Conservation (phyloP, 2,113 vertebrate species). For the Gasterosteus aculeatus region DNA sequence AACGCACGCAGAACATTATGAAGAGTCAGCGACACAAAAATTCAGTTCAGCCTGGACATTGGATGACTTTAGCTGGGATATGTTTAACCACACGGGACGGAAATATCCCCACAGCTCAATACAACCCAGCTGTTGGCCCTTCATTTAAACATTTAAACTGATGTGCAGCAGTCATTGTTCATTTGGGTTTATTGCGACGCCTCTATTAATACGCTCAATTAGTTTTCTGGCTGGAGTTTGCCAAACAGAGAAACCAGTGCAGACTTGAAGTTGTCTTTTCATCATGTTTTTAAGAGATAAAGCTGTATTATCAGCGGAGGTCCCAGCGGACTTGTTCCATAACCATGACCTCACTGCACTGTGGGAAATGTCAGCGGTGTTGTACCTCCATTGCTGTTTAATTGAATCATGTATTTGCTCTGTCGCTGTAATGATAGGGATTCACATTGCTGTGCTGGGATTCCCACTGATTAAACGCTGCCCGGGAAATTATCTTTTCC, state of each 20-base stretch:
- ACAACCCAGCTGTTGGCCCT: constrained; percentile 11
- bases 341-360: constrained; percentile 68
- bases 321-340: constrained; percentile 34
- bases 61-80: neutral
- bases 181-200: neutral
- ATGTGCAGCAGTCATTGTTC: constrained; percentile 8
- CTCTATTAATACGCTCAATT: constrained; percentile 17
- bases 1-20: neutral
- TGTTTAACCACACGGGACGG: neutral
- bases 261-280: constrained; percentile 56
- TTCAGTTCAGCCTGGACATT: neutral
- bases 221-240: constrained; percentile 25
- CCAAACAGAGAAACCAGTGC: constrained; percentile 23
- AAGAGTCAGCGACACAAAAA: neutral
- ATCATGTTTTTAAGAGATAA: constrained; percentile 48
- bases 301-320: constrained; percentile 57
- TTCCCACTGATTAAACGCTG: constrained; percentile 26
- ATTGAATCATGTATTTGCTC: constrained; percentile 56
- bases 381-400: constrained; percentile 60
- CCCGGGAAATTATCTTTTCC: neutral
- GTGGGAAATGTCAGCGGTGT: constrained; percentile 57
- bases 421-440: constrained; percentile 50
- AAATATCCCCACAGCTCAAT: constrained; percentile 17
- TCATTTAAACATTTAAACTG: constrained; percentile 1
- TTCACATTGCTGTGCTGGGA: constrained; percentile 24